A percentile compares a stretch with the other conserved stretches of the same genome.
Conservation (phyloP, 2,888 invertebrate genomes). For the Melanotus villosus region DNA sequence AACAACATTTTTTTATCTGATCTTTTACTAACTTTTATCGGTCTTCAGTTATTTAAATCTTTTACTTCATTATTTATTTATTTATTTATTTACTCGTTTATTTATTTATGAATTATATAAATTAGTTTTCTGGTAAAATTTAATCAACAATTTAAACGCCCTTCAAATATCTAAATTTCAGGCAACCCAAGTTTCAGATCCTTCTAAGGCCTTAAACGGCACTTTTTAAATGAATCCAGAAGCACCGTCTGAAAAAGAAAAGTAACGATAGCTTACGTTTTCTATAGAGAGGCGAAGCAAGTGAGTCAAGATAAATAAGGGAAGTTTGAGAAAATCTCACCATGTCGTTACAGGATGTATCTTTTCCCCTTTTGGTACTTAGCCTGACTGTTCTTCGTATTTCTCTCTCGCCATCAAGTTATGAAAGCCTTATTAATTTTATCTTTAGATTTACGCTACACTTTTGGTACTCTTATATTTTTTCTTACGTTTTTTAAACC, state of each 20-base stretch:
- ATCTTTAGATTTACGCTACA: conserved; percentile 10
- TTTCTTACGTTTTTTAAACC: background rate
- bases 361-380: conserved; percentile 10
- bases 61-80: too few species aligned
- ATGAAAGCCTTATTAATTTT: conserved; percentile 23
- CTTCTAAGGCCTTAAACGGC: conserved; percentile 8
- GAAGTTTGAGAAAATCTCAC: conserved; percentile 17
- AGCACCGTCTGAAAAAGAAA: conserved; percentile 17
- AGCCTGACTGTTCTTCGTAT: background rate
- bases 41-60: background rate
- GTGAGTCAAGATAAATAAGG: conserved; percentile 20
- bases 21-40: background rate
- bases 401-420: conserved; percentile 11
- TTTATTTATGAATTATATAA: too few species aligned
- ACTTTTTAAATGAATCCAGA: conserved; percentile 16
- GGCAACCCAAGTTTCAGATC: conserved; percentile 1
- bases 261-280: conserved; percentile 14
- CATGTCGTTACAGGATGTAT: conserved; percentile 23
- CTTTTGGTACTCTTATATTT: background rate
- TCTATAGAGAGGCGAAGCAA: conserved; percentile 7
- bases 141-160: conserved; percentile 10
- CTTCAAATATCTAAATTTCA: conserved; percentile 14
- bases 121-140: background rate
- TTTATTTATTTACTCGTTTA: too few species aligned
- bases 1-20: background rate